Percentiles rank a stretch among this genome's conserved stretches.
phyloP scores from a whole-genome alignment of 2,888 invertebrate species.

The Smittia sp. region DNA sequence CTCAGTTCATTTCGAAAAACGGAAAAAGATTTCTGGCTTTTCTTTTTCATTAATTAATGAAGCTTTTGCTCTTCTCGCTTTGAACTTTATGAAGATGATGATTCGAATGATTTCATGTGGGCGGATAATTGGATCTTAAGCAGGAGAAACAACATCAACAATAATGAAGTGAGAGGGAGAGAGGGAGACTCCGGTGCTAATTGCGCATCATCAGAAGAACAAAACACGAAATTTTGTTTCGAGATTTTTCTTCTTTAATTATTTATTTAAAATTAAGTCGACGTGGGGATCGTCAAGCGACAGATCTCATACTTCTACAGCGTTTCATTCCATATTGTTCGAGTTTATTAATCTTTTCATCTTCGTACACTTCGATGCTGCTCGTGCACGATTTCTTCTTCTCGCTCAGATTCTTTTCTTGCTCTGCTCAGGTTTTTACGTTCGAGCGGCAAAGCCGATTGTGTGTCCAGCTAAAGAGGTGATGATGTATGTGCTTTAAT shows the following conservation, averaged over 20 bases:
- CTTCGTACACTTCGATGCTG: not conserved
- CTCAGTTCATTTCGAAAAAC: not conserved
- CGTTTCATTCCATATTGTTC: not conserved
- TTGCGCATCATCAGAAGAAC: constrained; percentile 35
- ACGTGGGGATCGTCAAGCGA: not conserved
- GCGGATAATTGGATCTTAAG: constrained; percentile 26
- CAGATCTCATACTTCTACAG: not conserved
- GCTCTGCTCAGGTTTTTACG: not conserved
- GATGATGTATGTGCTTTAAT: constrained; percentile 40
- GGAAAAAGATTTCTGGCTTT: not conserved
- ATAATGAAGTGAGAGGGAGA: constrained; percentile 22
- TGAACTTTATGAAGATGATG: constrained; percentile 17
- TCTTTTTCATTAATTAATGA: constrained; percentile 19
- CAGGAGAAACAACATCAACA: constrained; percentile 13
- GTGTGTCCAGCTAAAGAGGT: constrained; percentile 16
- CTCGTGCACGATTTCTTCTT: not conserved
- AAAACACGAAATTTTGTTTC: constrained; percentile 16
- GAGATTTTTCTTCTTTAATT: constrained; percentile 10
- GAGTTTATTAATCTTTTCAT: not conserved
- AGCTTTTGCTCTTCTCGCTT: not conserved
- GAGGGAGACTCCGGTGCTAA: constrained; percentile 8
- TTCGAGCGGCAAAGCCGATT: not conserved
- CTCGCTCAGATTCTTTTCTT: not conserved
- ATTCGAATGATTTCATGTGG: constrained; percentile 16
- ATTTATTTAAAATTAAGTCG: not conserved